phyloP scores from a whole-genome alignment of 2,888 invertebrate species.

The Caradrina kadenii region DNA sequence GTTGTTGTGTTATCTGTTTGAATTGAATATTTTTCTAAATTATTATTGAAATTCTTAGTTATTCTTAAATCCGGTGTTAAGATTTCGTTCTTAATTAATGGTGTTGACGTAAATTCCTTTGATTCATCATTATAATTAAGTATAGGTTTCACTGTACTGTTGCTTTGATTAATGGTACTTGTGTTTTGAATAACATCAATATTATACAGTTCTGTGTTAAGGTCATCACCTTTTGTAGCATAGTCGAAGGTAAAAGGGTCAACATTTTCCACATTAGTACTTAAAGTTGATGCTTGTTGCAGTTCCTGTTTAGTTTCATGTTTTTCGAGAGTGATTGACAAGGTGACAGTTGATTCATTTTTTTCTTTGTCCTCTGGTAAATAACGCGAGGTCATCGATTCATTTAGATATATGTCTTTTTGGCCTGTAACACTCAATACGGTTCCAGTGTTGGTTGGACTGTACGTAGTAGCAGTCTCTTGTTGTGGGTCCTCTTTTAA shows the following conservation, averaged over 20 bases:
- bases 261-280: neutral
- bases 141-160: neutral
- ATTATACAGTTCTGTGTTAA: neutral
- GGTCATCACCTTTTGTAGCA: neutral
- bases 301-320: neutral
- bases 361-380: neutral
- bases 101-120: neutral
- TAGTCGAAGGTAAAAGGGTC: neutral
- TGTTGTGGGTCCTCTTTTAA: neutral
- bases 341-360: neutral
- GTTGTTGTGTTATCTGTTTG: neutral
- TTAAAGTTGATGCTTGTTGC: neutral
- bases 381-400: neutral
- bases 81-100: neutral
- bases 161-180: neutral
- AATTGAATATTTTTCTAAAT: neutral
- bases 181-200: conserved; percentile 5
- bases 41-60: neutral
- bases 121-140: neutral
- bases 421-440: neutral
- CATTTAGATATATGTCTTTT: neutral
- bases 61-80: neutral
- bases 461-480: neutral
- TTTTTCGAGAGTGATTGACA: neutral
- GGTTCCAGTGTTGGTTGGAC: neutral